Base-by-base conservation (phyloP, 2,113 vertebrate genomes). In the Loxodonta africana region DNA sequence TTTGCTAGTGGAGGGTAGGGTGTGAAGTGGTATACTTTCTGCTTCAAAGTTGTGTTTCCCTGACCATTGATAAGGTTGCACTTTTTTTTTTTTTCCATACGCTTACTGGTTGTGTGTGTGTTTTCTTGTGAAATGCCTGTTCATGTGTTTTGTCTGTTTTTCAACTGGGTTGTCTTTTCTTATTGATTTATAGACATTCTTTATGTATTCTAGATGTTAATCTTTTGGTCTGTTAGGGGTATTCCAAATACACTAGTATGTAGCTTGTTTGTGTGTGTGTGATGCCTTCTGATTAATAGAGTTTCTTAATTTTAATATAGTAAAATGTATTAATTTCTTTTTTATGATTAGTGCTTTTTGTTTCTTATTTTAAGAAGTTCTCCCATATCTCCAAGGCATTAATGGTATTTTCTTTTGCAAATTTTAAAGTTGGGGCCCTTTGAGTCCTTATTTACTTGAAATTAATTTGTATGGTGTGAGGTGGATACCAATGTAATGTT, bases 361-460 rank as follows among this genome's bases (percentile, higher is more conserved):
- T 57, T 94, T 69, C 5, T 69, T 33, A 69, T 33, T 69, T 69
- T 91, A 83, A 80, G 51, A 93, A 71, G 77, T 83, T 90, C 37
- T 90, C 90, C n/a, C 18, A 81, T 84, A 23, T 0, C 25, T 23
- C 37, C 33, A 80, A 74, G 12, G 37, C 14, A 10, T 93, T 87
- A 37, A 53, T 71, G 51, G 8, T 57, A 30, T 67, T 83, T 0
- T 81, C 62, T 17, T 84, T 41, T 95, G 48, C 30, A 73, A 7
- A 57, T 80, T 73, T 94, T 94, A 65, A 94, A 95, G 18, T 83
- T 88, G 9, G 14, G 23, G 14, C 28, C 25, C 88, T 37, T 48
- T 78, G 76, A 91, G 48, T 83, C 7, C 53, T 77, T 94, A 63
- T 80, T 93, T 71, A 60, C n/a, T 87, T 93, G 81, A 67, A 89